phyloP scores from a whole-genome alignment of 1,140 invertebrate species.

The Coelopa frigida region DNA sequence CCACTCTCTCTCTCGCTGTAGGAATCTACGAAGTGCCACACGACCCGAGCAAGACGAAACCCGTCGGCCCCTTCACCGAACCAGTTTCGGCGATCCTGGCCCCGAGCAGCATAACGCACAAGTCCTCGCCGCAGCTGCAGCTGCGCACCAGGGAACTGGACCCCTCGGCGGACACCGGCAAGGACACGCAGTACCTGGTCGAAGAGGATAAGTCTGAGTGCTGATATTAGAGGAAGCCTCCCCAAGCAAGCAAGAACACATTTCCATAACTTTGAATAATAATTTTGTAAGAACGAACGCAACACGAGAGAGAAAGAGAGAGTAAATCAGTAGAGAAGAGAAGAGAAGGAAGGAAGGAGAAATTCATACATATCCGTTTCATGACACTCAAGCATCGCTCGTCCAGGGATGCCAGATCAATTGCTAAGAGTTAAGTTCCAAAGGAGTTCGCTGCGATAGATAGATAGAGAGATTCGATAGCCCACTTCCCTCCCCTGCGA shows the following conservation, averaged over 20 bases:
- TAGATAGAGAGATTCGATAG: too few species aligned
- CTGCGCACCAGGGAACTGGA: slow-evolving; percentile 71
- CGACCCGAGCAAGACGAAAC: slow-evolving; percentile 59
- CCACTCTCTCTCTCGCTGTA: slow-evolving; percentile 22
- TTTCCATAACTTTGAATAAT: not conserved
- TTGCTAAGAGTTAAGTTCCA: too few species aligned
- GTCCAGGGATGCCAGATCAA: too few species aligned
- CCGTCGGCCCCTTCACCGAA: slow-evolving; percentile 47
- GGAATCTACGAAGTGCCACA: slow-evolving; percentile 73
- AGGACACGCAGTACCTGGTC: slow-evolving; percentile 84
- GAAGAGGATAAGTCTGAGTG: slow-evolving; percentile 64
- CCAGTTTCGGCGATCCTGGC: slow-evolving; percentile 64
- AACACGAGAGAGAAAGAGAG: slow-evolving; percentile 4
- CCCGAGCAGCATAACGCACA: slow-evolving; percentile 72
- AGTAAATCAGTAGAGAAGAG: slow-evolving; percentile 4
- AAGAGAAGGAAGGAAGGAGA: slow-evolving; percentile 4
- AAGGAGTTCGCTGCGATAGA: too few species aligned
- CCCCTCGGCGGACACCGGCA: slow-evolving; percentile 79
- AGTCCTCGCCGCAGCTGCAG: slow-evolving; percentile 64
- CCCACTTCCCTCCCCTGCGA: too few species aligned
- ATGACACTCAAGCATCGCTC: too few species aligned
- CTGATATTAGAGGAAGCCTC: slow-evolving; percentile 31
- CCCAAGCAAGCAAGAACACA: not conserved
- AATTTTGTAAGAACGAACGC: slow-evolving; percentile 2
- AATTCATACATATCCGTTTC: too few species aligned